Evolutionary conservation across 2,113 vertebrate species (phyloP), one percentile per base, ranked within the genome.

Genomic region (Cyanoramphus novaezelandiae): DNA sequence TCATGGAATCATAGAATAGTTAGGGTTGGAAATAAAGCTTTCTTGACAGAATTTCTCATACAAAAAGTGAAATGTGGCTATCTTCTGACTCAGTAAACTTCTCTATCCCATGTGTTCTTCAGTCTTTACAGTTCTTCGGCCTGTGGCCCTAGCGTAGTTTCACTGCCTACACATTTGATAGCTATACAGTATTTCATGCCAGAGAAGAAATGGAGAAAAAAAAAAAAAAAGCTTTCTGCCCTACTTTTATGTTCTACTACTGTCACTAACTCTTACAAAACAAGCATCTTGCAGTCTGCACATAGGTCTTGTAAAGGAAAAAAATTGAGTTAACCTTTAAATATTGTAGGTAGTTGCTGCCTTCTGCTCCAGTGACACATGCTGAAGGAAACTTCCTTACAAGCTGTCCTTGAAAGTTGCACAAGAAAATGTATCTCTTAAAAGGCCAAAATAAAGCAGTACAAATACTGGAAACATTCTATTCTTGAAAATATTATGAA

Each of bases 401-500:
- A 94, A 90, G 84, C 37, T 59, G 14, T 76, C 93, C 91, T 89
- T 88, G 60, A 93, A 95, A 92, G 43, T 91, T 97, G 62, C 64
- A 74, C 49, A 85, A 90, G 63, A 82, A 97, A 97, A 97, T 60
- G 35, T 93, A 53, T 92, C 69, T 62, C 68, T 95, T 92, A 95
- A 92, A 70, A 92, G 97, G 75, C 53, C 72, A 95, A 97, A 97
- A 81, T 64, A 91, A 97, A 97, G 63, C 96, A 53, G 20, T 90
- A 95, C 60, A 94, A 91, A 96, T 93, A 94, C 63, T 96, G 68
- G 96, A 98, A 96, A 82, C 28, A 88, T 82, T 94, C 11, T 84
- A 44, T 95, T 96, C 79, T 94, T 96, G 93, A 98, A 98, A 97
- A 96, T 96, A 96, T 53, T 97, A 85, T 71, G 43, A 96, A 96